Evolutionary conservation across 2,797 vertebrate species (phyloP).

Genomic region (Somateria mollissima): DNA sequence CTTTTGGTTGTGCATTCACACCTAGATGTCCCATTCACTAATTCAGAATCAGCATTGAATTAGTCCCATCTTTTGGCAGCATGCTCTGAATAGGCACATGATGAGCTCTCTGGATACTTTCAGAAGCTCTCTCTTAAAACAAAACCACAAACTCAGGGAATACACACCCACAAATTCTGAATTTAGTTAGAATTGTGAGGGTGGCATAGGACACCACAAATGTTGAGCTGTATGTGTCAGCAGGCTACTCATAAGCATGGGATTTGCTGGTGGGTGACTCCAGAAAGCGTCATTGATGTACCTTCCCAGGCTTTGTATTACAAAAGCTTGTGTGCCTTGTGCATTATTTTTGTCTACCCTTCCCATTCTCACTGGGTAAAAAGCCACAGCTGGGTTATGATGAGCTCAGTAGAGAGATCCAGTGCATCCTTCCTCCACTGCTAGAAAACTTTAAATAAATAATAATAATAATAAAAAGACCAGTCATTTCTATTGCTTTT

Average conservation of each 20-base stretch:
- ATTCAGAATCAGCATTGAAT: not conserved
- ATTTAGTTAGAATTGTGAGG: not conserved
- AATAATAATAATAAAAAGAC: not conserved
- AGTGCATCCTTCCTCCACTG: not conserved
- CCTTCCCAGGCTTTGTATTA: not conserved
- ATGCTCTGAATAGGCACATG: not conserved
- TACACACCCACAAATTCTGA: not conserved
- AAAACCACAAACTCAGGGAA: not conserved
- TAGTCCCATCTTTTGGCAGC: not conserved
- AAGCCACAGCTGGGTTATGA: not conserved
- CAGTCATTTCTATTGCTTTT: not conserved
- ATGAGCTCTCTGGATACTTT: not conserved
- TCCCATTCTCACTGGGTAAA: too few species aligned
- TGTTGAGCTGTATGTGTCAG: not conserved
- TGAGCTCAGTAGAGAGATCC: not conserved
- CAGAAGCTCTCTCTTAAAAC: not conserved
- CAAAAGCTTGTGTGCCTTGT: not conserved
- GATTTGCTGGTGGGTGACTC: not conserved
- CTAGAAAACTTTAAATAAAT: not conserved
- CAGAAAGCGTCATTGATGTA: not conserved
- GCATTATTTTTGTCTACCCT: rapidly evolving
- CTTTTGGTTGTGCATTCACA: not conserved
- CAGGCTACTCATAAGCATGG: not conserved
- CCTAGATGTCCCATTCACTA: not conserved
- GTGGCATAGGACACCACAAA: not conserved